These are phyloP conservation scores for Lateolabrax maculatus DNA, from an alignment of 2,797 vertebrate species.

Conservation along the genomic window DNA sequence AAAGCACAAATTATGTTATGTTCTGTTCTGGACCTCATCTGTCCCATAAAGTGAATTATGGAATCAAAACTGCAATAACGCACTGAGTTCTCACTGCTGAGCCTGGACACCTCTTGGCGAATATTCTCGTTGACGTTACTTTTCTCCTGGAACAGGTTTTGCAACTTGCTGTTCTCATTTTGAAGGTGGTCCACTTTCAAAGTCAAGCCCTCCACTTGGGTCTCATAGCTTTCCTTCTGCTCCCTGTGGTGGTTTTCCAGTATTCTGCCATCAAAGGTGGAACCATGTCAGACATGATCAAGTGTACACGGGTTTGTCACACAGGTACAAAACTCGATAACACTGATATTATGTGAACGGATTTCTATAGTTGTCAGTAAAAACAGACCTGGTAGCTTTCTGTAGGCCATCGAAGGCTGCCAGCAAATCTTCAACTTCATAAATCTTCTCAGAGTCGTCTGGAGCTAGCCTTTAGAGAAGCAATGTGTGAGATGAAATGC, in stretches of 20 bases:
- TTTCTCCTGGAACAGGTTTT: conserved; percentile 93
- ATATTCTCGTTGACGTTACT: conserved; percentile 91
- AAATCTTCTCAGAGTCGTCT: conserved; percentile 88
- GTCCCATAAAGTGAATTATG: fast-evolving
- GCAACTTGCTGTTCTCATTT: conserved; percentile 92
- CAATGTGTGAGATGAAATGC: conserved; percentile 11
- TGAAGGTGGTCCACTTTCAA: conserved; percentile 92
- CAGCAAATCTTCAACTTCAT: conserved; percentile 91
- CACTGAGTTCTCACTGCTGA: conserved; percentile 94
- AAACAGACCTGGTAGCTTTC: conserved; percentile 91
- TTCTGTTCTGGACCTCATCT: neutral
- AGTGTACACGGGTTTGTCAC: neutral
- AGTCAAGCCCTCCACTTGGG: conserved; percentile 89
- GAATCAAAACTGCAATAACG: neutral
- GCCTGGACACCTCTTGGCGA: conserved; percentile 90
- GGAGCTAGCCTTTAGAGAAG: conserved; percentile 84
- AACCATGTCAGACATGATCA: neutral
- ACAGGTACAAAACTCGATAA: neutral
- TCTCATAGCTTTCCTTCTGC: conserved; percentile 90
- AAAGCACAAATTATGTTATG: neutral
- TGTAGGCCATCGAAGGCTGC: conserved; percentile 91
- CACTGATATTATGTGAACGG: neutral
- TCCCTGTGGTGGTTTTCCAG: conserved; percentile 91
- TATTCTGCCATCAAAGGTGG: conserved; percentile 80
- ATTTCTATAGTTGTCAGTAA: neutral